These are phyloP conservation scores for Cladopsammia gracilis DNA, from an alignment of 64 coral and sea anemone species.

Conservation along the genomic window DNA sequence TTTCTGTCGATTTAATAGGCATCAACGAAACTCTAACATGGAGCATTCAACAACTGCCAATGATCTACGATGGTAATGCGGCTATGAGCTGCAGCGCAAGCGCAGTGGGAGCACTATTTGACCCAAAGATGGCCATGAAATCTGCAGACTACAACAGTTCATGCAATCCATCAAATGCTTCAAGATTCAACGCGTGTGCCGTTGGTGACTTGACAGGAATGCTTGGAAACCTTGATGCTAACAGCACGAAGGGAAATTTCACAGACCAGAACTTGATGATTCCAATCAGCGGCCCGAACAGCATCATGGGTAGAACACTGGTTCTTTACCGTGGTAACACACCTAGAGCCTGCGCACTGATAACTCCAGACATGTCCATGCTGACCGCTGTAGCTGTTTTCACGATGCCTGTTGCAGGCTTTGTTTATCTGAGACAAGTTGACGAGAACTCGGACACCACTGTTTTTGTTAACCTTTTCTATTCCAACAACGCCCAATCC, in stretches of 20 bases:
- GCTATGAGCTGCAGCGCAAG: conserved; percentile 36
- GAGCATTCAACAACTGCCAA: conserved; percentile 69
- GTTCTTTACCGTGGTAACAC: conserved; percentile 44
- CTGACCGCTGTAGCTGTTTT: conserved; percentile 57
- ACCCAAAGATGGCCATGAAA: conserved; percentile 39
- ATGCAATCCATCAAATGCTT: not conserved
- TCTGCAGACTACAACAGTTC: conserved; percentile 6
- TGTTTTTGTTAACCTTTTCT: conserved; percentile 76
- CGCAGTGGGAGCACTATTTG: conserved; percentile 56
- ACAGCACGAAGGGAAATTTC: conserved; percentile 20
- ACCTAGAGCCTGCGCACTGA: conserved; percentile 76
- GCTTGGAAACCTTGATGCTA: conserved; percentile 47
- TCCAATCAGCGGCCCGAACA: conserved; percentile 73
- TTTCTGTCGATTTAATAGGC: conserved; percentile 70
- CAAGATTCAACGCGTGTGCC: conserved; percentile 67
- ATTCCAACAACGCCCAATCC: conserved; percentile 29
- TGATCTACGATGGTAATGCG: conserved; percentile 86
- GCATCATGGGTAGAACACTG: conserved; percentile 81
- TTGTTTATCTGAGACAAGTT: conserved; percentile 76
- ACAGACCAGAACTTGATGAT: conserved; percentile 33
- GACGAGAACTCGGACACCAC: conserved; percentile 33
- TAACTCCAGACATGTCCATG: conserved; percentile 22
- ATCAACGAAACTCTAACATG: conserved; percentile 65
- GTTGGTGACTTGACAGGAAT: conserved; percentile 77
- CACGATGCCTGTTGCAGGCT: conserved; percentile 78